Percentiles rank a stretch among this genome's conserved stretches.
Evolutionary conservation across 2,797 vertebrate genomes (phyloP).

Genomic region (Psittacula derbiana): DNA sequence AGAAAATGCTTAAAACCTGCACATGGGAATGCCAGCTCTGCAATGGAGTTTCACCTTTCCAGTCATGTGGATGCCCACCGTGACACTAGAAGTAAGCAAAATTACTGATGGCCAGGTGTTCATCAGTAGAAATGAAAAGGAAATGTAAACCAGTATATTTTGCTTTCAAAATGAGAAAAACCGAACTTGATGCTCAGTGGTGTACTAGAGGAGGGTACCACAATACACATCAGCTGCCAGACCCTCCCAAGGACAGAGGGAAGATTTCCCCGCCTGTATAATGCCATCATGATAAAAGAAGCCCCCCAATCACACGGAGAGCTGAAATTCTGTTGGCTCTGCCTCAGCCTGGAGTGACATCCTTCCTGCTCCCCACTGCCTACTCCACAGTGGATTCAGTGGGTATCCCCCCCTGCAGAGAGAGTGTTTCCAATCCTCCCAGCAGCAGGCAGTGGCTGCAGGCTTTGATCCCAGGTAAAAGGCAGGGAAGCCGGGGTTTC

Average conservation of each 20-base stretch:
- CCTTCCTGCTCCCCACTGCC: not conserved
- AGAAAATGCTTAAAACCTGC: not conserved
- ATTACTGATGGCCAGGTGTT: not conserved
- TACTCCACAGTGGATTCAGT: not conserved
- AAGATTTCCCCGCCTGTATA: not conserved
- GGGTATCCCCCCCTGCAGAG: not conserved
- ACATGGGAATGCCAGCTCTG: not conserved
- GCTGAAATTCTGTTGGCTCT: not conserved
- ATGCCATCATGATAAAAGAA: accelerated
- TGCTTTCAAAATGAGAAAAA: not conserved
- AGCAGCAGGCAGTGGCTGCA: not conserved
- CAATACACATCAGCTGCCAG: accelerated
- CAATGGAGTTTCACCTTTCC: not conserved
- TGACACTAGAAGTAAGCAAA: not conserved
- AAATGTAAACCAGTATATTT: not conserved
- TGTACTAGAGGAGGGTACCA: not conserved
- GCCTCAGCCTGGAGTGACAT: not conserved
- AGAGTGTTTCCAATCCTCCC: not conserved
- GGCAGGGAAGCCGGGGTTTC: not conserved
- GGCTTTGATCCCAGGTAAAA: not conserved
- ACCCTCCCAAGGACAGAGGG: not conserved
- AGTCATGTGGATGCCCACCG: not conserved
- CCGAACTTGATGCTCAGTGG: not conserved
- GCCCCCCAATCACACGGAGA: not conserved
- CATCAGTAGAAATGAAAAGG: not conserved